Base-by-base conservation (phyloP, 2,888 invertebrate genomes). In the Chloromyia formosa region DNA sequence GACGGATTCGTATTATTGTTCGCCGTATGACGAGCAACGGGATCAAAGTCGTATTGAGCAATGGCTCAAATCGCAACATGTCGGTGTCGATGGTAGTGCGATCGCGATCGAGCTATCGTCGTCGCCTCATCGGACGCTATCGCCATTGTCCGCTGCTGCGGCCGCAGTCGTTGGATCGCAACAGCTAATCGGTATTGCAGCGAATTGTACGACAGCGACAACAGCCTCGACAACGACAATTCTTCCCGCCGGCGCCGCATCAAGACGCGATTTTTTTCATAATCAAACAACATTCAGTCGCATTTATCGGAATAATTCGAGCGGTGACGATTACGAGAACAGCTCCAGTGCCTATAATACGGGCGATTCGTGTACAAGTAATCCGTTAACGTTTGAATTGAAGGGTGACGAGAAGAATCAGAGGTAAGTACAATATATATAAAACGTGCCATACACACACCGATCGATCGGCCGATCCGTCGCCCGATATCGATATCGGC, bases 281-380 rank as follows among this genome's bases (percentile, higher is more conserved):
- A 77, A 74, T 64, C 74, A 77, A 27, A 49, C 73, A 2, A 66
- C 73, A 9, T 60, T 69, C 56, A 74, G 62, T 56, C 56, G 73
- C 49, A 75, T 75, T 18, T 75, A 61, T 42, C 54, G 69, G n/a
- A 60, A 61, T 14, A 78, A 76, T 56, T 73, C 75, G 9, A 87
- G 86, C 49, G 86, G 86, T 35, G 88, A 89, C 77, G 89, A 88
- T 76, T 88, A 89, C 76, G 90, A 91, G 77, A 87, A 87, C 77
- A 90, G 90, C 62, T 91, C 91, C 45, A 90, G 90, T 83, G 92
- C 92, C 66, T 92, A 92, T 82, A 93, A 92, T 81, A 92, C 92
- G 1, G 91, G 88, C 1, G 92, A 92, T 74, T 92, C 92, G n/a
- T 91, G 91, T 80, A 89, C 92, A 79, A 91, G 91, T 80, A 89